Evolutionary conservation across 2,113 vertebrate genomes (phyloP).

Genomic region (Crocuta crocuta): DNA sequence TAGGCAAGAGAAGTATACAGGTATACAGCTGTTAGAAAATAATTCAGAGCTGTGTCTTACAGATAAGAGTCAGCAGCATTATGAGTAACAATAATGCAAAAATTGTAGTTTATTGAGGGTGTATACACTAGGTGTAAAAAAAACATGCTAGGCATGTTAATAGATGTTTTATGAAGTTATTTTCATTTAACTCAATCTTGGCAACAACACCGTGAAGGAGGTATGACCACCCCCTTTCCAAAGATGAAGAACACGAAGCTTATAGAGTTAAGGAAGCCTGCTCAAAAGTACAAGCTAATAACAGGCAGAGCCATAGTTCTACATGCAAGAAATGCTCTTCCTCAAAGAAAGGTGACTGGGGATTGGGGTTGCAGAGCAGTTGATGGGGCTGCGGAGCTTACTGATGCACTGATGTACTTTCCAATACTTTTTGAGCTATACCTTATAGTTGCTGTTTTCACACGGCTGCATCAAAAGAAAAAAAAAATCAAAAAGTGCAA

Average conservation of each 20-base stretch:
- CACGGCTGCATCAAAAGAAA: neutral
- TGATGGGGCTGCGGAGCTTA: neutral
- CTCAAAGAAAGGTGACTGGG: neutral
- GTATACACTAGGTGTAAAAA: neutral
- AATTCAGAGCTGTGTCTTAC: neutral
- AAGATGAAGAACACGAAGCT: neutral
- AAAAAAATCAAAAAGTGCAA: neutral
- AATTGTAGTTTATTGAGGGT: neutral
- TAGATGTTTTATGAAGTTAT: neutral
- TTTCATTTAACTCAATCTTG: constrained; percentile 11
- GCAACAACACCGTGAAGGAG: neutral
- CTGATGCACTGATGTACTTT: neutral
- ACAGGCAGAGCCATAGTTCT: neutral
- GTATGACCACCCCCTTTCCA: neutral
- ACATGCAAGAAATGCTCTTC: neutral
- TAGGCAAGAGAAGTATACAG: neutral
- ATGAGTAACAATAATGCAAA: neutral
- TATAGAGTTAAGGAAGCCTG: neutral
- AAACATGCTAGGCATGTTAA: neutral
- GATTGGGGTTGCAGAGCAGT: rapidly evolving
- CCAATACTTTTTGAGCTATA: neutral
- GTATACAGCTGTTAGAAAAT: neutral
- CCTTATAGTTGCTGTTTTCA: neutral
- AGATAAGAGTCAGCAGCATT: neutral
- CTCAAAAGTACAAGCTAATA: neutral